Base-by-base conservation (phyloP, 2,888 invertebrate genomes). In the Liodrosophila aerea region DNA sequence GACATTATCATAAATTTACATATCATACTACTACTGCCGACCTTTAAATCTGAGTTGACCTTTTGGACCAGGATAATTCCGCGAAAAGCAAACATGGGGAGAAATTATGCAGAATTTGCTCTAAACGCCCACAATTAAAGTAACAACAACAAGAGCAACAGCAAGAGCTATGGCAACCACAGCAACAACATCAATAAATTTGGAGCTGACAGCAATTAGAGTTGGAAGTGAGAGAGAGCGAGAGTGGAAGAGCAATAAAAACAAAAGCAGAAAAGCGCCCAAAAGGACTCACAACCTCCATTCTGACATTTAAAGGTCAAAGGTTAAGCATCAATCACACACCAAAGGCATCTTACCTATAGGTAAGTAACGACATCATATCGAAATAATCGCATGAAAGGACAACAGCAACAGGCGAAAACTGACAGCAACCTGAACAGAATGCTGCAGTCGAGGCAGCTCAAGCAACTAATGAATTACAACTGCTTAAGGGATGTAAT, bases 291-390 rank as follows among this genome's bases (percentile, higher is more conserved):
- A 58, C 52, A 47, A 34, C 27, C 59, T 39, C 31, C 13, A 31
- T 34, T 68, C 57, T 75, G 78, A 80, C 78, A 80, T 80, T 80
- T 80, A 83, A 80, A 80, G 84, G 86, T 84, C 81, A 80, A 46
- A 83, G 76, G 73, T 80, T 64, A 31, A 80, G 73, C 76, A 66
- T 76, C 63, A 85, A 85, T 76, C 67, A 80, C 22, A 22, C 22
- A 22, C 22, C 22, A 2, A 22, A 22, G 22, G 22, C 22, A 22
- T 22, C 22, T 22, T n/a, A n/a, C 22, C 3, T 22, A 22, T 22
- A 22, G 5, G 22, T 22, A 22, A 22, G 22, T 22, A 22, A 22
- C 22, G 22, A 43, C 12, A 44, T 33, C 41, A 34, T 50, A 71
- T 57, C 52, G 16, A 31, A 53, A 45, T 58, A 71, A 71, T 58